Evolutionary conservation across 2,113 vertebrate species (phyloP).

Genomic region (Cariama cristata): DNA sequence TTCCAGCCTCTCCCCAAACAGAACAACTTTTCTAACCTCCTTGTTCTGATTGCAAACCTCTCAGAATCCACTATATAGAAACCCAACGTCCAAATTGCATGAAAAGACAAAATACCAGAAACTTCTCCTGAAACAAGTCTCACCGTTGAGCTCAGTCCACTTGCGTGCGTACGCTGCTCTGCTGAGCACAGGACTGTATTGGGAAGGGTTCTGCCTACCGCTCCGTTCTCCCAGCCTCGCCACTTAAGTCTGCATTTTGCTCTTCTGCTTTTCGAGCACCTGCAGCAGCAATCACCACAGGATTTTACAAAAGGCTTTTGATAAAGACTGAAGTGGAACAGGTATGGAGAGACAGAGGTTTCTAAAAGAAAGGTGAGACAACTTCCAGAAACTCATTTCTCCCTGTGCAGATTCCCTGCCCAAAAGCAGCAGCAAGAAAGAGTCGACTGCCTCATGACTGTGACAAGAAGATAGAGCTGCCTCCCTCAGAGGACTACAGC

Average conservation of each 20-base stretch:
- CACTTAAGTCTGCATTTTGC: neutral
- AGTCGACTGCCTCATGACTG: neutral
- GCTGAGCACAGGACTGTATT: rapidly evolving
- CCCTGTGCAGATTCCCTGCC: neutral
- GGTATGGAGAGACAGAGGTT: neutral
- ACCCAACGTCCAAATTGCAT: neutral
- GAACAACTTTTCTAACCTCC: neutral
- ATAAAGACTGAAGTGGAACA: neutral
- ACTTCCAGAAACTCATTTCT: neutral
- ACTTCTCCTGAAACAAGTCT: neutral
- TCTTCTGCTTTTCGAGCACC: neutral
- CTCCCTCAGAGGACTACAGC: neutral
- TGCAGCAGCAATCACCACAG: neutral
- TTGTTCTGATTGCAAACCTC: neutral
- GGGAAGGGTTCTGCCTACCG: neutral
- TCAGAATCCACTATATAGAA: neutral
- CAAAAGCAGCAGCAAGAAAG: neutral
- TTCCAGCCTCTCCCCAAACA: neutral
- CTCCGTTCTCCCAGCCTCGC: neutral
- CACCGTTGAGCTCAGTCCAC: rapidly evolving
- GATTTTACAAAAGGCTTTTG: neutral
- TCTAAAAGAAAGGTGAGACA: neutral
- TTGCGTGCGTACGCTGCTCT: rapidly evolving
- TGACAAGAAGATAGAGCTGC: neutral
- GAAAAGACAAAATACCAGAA: neutral